Base-by-base conservation (phyloP, 1,140 invertebrate genomes). In the Drosophila navojoa region DNA sequence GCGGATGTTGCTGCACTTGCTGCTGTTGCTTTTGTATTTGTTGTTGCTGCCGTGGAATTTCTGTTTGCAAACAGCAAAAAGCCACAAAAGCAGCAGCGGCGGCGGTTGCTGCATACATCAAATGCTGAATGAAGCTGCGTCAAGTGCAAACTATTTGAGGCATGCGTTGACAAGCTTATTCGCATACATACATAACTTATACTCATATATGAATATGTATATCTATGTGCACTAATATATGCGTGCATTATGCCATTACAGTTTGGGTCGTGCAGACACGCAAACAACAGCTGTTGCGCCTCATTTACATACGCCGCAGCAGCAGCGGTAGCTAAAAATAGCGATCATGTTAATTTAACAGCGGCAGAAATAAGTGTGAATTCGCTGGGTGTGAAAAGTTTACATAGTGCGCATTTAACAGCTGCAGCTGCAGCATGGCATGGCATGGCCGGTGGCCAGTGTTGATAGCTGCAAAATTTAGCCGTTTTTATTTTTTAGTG, bases 1-100 rank as follows among this genome's bases (percentile, higher is more conserved):
- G 59, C 71, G 71, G 71, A 74, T 74, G 53, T 74, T 70, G 52
- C 50, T 69, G 71, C 63, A 69, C 64, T 73, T 73, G 64, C n/a
- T 59, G 60, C 45, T 50, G 27, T 29, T 29, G 15, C 44, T 35
- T 15, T 45, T 58, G 45, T 25, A 49, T 19, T 47, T 71, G 61
- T 19, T 47, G 70, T 22, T 55, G 42, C 63, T 16, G 16, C 55
- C 25, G 16, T 70, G 67, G 67, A 74, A 74, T 74, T 70, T 74
- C 50, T 63, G 53, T 82, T 72, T 81, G 71, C 68, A 47, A 50
- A 68, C 59, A 77, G 69, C 35, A 29, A 44, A 67, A 52, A 35
- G 57, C 70, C 45, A 63, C 45, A 63, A 67, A 72, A 47, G 67
- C 58, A 29, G 27, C 27, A 6, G 5, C 27, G 27, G 27, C 27